Percentiles rank a stretch among this genome's conserved stretches.
Evolutionary conservation across 2,113 vertebrate species (phyloP).

Genomic region (Alouatta palliata): DNA sequence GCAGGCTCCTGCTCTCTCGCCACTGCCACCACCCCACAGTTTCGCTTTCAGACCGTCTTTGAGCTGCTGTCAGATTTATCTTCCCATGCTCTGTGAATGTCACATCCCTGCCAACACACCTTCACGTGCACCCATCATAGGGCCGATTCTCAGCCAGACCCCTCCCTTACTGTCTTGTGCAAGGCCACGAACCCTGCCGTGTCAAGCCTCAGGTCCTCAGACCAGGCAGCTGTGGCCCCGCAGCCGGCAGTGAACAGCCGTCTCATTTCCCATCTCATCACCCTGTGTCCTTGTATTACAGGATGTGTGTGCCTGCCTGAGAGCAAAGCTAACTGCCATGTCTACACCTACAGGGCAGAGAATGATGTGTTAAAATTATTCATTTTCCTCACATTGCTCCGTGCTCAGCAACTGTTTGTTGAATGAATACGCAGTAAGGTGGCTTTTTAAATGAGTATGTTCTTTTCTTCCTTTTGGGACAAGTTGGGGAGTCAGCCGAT

Average conservation of each 20-base stretch:
- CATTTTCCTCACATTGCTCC: not conserved
- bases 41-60: accelerated
- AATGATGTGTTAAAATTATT: accelerated
- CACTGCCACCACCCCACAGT: accelerated
- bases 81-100: accelerated
- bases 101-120: accelerated
- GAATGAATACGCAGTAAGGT: not conserved
- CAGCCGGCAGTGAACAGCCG: accelerated
- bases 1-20: not conserved
- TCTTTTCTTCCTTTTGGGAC: slow-evolving; percentile 59
- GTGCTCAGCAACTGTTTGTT: not conserved
- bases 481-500: slow-evolving; percentile 80
- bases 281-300: accelerated
- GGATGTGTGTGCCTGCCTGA: accelerated
- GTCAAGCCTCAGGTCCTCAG: not conserved
- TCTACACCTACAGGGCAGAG: accelerated
- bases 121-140: accelerated
- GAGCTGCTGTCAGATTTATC: accelerated
- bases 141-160: accelerated
- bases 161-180: accelerated
- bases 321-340: accelerated
- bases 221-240: accelerated
- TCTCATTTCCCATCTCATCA: accelerated
- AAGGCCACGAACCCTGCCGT: accelerated
- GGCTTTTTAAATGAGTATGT: not conserved